These are phyloP conservation scores for Puma concolor DNA, from an alignment of 2,113 vertebrate species.

Conservation along the genomic window DNA sequence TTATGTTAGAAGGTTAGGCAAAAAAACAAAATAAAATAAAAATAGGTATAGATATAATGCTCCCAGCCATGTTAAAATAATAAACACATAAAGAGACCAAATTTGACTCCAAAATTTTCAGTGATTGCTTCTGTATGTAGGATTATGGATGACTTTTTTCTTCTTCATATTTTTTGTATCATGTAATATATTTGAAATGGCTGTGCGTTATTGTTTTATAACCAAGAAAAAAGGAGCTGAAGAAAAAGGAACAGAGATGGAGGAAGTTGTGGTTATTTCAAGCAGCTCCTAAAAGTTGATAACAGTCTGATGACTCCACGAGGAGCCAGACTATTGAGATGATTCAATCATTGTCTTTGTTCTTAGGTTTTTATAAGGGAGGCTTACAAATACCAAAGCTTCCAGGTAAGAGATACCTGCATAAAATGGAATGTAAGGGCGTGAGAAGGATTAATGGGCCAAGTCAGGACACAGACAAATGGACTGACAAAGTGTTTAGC, in stretches of 20 bases:
- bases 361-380: background rate
- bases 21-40: background rate
- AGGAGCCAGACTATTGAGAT: background rate
- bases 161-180: background rate
- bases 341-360: background rate
- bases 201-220: background rate
- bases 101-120: background rate
- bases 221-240: background rate
- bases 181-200: constrained; percentile 2
- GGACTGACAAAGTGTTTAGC: background rate
- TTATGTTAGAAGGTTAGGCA: background rate
- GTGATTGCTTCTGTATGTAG: background rate
- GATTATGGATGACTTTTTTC: background rate
- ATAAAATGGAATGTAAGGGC: background rate
- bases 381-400: background rate
- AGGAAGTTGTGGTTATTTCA: background rate
- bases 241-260: background rate
- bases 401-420: background rate
- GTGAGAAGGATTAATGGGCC: background rate
- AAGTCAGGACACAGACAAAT: background rate
- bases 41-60: background rate
- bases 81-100: background rate
- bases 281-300: background rate
- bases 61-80: constrained; percentile 38
- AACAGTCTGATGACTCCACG: background rate